Evolutionary conservation across 2,797 vertebrate species (phyloP), one percentile per base, ranked within the genome.

Genomic region (Enteromius radiatus): DNA sequence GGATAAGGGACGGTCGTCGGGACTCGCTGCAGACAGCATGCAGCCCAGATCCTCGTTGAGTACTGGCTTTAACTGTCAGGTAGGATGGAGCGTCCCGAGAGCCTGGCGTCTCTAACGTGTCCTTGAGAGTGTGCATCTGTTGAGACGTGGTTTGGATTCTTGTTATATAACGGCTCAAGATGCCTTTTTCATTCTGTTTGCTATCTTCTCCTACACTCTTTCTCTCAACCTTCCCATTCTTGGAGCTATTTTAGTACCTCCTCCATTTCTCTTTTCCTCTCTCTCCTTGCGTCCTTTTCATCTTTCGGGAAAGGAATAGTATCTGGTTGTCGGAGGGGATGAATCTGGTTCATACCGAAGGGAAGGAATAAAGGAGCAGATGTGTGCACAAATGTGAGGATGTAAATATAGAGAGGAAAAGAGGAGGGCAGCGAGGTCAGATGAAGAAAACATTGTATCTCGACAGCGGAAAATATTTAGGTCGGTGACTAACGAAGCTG

Each of bases 11-110:
- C 75, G 5, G 54, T 77, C 59, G 43, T 41, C 47, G 17, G 64
- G 75, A 73, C 52, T 74, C 61, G 56, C 80, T 45, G 65, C 74
- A 68, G 52, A 49, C 86, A 88, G 79, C 85, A 89, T 89, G 88
- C 86, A 86, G 76, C 85, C 74, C 63, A 78, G 85, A 80, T 65
- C 77, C 76, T 86, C 83, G 11, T 86, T 86, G 56, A 68, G 83
- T 76, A 64, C 81, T 70, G 65, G 71, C 85, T 87, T 89, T 84
- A 87, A 87, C 78, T 85, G 88, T 76, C 88, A 89, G 88, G 88
- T 89, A 89, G 82, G 88, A 88, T 21, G 9, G 11, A 78, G 80
- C 45, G n/a, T 64, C 70, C 68, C 47, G 12, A 41, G 19, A 33
- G 6, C 41, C 61, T 49, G 43, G 19, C 14, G 4, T 64, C 54